Conservation (phyloP, 1,140 invertebrate genomes). For the Drosophila pallidifrons region DNA sequence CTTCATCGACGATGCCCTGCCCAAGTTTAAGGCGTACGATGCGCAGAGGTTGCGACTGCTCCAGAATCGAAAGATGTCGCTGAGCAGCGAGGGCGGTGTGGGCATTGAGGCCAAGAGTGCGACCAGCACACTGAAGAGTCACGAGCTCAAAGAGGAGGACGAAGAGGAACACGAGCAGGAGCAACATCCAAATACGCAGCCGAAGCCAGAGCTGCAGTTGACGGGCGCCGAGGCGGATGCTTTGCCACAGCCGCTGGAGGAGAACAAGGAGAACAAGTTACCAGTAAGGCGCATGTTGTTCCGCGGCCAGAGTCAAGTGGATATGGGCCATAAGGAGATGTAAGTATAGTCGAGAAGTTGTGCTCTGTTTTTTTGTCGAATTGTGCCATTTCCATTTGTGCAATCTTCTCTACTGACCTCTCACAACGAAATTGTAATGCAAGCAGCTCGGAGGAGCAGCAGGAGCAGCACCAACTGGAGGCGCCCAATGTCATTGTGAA, state of each 20-base stretch:
- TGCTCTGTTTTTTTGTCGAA: neutral
- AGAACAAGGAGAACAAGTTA: conserved; percentile 75
- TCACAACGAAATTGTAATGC: conserved; percentile 16
- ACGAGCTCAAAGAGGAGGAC: conserved; percentile 77
- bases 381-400: neutral
- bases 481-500: conserved; percentile 75
- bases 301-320: conserved; percentile 77
- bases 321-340: conserved; percentile 72
- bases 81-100: conserved; percentile 73
- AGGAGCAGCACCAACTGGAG: conserved; percentile 49
- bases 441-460: conserved; percentile 52
- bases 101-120: conserved; percentile 63
- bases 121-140: conserved; percentile 57
- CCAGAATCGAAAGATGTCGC: conserved; percentile 82
- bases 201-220: conserved; percentile 49
- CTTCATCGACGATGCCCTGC: conserved; percentile 95
- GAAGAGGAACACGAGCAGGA: conserved; percentile 61
- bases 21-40: conserved; percentile 93
- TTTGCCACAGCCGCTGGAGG: conserved; percentile 57
- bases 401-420: conserved; percentile 4
- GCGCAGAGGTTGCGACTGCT: conserved; percentile 88
- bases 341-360: conserved; percentile 59
- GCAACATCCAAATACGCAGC: conserved; percentile 59
- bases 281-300: conserved; percentile 57
- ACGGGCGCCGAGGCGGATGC: conserved; percentile 63